Percentiles rank a stretch among this genome's conserved stretches.
Evolutionary conservation across 2,797 vertebrate species (phyloP).

Genomic region (Cyclopterus lumpus): DNA sequence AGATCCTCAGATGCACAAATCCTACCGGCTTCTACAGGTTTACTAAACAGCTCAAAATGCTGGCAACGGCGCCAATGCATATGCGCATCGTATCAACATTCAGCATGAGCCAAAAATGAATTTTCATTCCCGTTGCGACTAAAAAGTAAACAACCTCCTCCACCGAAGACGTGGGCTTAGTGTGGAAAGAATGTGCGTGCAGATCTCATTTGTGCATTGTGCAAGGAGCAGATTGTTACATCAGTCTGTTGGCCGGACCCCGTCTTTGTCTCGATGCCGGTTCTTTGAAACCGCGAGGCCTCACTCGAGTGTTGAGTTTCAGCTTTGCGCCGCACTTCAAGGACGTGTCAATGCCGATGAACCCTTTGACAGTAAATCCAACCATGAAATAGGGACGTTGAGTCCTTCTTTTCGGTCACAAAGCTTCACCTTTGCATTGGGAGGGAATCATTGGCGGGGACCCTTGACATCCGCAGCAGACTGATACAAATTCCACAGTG

Average conservation of each 20-base stretch:
- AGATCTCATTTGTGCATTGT: constrained; percentile 48
- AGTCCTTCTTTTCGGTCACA: constrained; percentile 40
- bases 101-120: constrained; percentile 28
- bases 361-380: constrained; percentile 67
- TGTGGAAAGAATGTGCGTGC: constrained; percentile 61
- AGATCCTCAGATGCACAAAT: constrained; percentile 14
- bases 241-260: constrained; percentile 26
- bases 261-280: constrained; percentile 44
- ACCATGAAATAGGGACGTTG: constrained; percentile 45
- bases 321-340: constrained; percentile 60
- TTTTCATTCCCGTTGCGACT: constrained; percentile 55
- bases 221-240: constrained; percentile 26
- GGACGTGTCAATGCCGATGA: constrained; percentile 67
- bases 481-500: constrained; percentile 23
- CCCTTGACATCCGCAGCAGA: constrained; percentile 41
- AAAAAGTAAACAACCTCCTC: constrained; percentile 52
- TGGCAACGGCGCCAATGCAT: constrained; percentile 54
- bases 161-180: constrained; percentile 27
- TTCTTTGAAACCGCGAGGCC: constrained; percentile 52
- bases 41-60: constrained; percentile 42
- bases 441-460: constrained; percentile 25
- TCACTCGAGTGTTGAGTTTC: constrained; percentile 62
- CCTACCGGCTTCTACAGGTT: constrained; percentile 65
- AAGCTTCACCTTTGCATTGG: constrained; percentile 38
- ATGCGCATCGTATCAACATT: constrained; percentile 51